These are phyloP conservation scores for Pangasius djambal DNA, from an alignment of 2,797 vertebrate genomes.

Conservation along the genomic window DNA sequence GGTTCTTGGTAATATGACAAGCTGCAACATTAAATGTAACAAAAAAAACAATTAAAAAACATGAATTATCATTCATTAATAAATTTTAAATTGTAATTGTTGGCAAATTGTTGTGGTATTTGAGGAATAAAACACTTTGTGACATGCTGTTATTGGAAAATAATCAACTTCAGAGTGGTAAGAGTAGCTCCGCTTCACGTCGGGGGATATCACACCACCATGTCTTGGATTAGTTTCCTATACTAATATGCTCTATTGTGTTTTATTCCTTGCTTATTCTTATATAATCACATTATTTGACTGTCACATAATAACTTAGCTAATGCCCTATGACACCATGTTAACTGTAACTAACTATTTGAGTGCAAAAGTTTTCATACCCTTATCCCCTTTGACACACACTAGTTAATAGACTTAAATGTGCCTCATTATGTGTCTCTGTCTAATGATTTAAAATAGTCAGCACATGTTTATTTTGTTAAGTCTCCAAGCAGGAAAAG, in stretches of 20 bases:
- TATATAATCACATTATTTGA: not conserved
- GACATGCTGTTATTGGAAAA: not conserved
- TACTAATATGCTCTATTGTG: not conserved
- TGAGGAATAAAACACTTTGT: not conserved
- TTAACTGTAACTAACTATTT: not conserved
- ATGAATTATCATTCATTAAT: not conserved
- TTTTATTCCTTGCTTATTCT: not conserved
- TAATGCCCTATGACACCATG: not conserved
- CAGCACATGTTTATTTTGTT: not conserved
- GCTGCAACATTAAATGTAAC: no score
- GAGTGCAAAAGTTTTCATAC: not conserved
- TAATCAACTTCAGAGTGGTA: not conserved
- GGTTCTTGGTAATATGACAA: not conserved
- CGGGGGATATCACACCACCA: no score
- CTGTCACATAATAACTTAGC: not conserved
- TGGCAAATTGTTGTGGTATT: not conserved
- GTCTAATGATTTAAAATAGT: conserved; percentile 6
- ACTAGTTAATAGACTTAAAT: not conserved
- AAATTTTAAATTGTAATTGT: not conserved
- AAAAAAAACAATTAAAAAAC: not conserved
- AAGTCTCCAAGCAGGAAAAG: conserved; percentile 12
- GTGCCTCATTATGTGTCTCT: not conserved
- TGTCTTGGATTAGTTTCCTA: not conserved
- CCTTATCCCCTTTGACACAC: not conserved
- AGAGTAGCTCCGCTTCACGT: no score